Percentiles rank a stretch among this genome's conserved stretches.
Conservation (phyloP, 2,888 invertebrate genomes). For the Andrena haemorrhoa region DNA sequence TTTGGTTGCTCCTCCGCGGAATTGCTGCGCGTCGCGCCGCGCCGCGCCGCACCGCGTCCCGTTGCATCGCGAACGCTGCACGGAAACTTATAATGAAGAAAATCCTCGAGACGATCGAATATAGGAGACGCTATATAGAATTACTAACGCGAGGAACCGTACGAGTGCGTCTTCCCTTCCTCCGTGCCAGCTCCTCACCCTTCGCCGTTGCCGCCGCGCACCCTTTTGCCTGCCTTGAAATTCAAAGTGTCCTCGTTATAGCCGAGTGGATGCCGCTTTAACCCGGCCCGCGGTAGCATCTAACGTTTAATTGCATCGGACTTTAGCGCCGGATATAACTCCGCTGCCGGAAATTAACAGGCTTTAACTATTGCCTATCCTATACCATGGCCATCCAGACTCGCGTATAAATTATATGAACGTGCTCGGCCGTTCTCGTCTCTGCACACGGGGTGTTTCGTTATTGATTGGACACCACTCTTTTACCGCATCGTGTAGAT, state of each 20-base stretch:
- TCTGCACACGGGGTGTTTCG: neutral
- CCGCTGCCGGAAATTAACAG: slow-evolving; percentile 79
- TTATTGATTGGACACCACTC: neutral
- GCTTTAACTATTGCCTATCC: slow-evolving; percentile 74
- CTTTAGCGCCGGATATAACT: slow-evolving; percentile 78
- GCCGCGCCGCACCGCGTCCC: slow-evolving; percentile 54
- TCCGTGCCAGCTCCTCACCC: slow-evolving; percentile 21
- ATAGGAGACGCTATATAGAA: slow-evolving; percentile 68
- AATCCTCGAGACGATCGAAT: slow-evolving; percentile 72
- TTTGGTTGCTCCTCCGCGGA: slow-evolving; percentile 10
- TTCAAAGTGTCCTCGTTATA: slow-evolving; percentile 76
- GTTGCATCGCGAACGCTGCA: slow-evolving; percentile 54
- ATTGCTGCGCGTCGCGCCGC: slow-evolving; percentile 21
- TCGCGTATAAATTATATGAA: slow-evolving; percentile 44
- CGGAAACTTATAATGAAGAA: slow-evolving; percentile 72
- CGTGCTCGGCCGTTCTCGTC: slow-evolving; percentile 18
- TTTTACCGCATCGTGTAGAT: neutral
- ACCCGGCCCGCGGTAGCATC: slow-evolving; percentile 65
- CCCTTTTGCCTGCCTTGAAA: slow-evolving; percentile 59
- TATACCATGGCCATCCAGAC: slow-evolving; percentile 38
- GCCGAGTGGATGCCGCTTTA: slow-evolving; percentile 71
- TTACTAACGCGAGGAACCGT: slow-evolving; percentile 66
- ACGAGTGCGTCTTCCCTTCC: slow-evolving; percentile 51
- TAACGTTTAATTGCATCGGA: slow-evolving; percentile 81
- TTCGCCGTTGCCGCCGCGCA: slow-evolving; percentile 18